Base-by-base conservation (phyloP, 2,888 invertebrate genomes). In the Stramonita haemastoma region DNA sequence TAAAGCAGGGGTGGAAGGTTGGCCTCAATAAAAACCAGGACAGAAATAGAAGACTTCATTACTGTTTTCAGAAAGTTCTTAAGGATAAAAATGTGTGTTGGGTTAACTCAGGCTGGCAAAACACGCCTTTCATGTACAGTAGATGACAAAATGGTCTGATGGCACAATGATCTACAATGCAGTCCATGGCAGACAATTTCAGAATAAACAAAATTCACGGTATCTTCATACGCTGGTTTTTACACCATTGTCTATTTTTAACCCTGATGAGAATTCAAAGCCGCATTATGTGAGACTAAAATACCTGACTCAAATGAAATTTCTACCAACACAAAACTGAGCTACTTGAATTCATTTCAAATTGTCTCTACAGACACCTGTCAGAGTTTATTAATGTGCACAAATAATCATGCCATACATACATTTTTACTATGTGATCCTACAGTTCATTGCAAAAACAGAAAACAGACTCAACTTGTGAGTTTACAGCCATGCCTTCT, bases 361-460 rank as follows among this genome's bases (percentile, higher is more conserved):
- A 11, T 13, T 22, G 46, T 46, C 26, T 83, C 46, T 13, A 83
- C 19, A 19, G 19, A 83, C 29, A 83, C 83, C 6, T 13, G 17
- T 8, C 36, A 36, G 46, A 15, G 36, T 26, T n/a, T 83, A 34
- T 22, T 83, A 4, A 26, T 6, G 19, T 83, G 83, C 26, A 46
- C 46, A n/a, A 46, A 46, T 26, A 6, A 34, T 83, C 83, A 83
- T 26, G 34, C 17, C 26, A 83, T 34, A 46, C 83, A 83, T 26
- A 26, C 83, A 13, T 83, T 83, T 46, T n/a, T 83, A 46, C 46
- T 46, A 46, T 83, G 83, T 83, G 83, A 83, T n/a, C 5, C 34
- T 46, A 13, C 17, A 0, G 26, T 17, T 83, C 83, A 22, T 26
- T 83, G 83, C 26, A 26, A 13, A 66, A 66, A 66, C 19, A 66